Base-by-base conservation (phyloP, 2,797 vertebrate species). In the Adrianichthys oophorus region DNA sequence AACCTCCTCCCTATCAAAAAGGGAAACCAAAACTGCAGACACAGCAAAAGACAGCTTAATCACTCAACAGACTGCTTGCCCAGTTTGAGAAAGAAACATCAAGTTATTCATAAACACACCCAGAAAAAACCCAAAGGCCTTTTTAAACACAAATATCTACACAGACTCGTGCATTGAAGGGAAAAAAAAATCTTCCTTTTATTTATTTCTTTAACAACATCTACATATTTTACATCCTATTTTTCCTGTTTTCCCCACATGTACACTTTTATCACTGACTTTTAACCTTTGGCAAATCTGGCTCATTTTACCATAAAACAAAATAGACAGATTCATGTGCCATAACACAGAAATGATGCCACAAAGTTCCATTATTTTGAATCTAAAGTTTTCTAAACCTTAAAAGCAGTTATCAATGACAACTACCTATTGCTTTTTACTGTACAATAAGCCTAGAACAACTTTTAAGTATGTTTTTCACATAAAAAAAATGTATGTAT, bases 281-380 rank as follows among this genome's bases (percentile, higher is more conserved):
- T 47, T 68, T 53, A 44, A 66, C 64, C 65, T n/a, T n/a, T n/a
- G n/a, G n/a, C n/a, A n/a, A n/a, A n/a, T 72, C 52, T 63, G 48
- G 8, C 32, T 6, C 0, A 19, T 40, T 37, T 45, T 59, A 53
- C 41, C 56, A 45, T 42, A 40, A 56, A 53, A 78, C 45, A 62
- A 40, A 70, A 18, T 69, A 85, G 56, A 73, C 70, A 85, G 61
- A 52, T 46, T 46, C 52, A 57, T 52, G 47, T 56, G 56, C 49
- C 59, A 71, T 65, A 62, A 71, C 76, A 54, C 8, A 59, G 15
- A 26, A 78, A 65, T 68, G 71, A 67, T 75, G 83, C 72, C 80
- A 77, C 17, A 40, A 29, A 54, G 82, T 83, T 87, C 77, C 73
- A 85, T 83, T 78, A 78, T 82, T 70, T 48, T 74, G 63, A 26